Evolutionary conservation across 2,888 invertebrate species (phyloP), one percentile per base, ranked within the genome.

Genomic region (Sarcophaga rosellei): DNA sequence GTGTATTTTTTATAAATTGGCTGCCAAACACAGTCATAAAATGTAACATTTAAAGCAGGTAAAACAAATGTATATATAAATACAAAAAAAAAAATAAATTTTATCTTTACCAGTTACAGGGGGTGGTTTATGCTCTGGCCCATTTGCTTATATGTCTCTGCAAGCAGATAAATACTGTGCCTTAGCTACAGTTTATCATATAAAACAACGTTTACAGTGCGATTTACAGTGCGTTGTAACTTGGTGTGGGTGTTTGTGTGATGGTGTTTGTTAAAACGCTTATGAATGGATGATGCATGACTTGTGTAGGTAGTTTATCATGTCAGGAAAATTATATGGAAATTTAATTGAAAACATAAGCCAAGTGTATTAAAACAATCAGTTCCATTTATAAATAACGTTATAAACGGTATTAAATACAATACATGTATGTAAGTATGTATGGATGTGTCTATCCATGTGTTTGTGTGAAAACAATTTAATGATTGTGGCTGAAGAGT

Each of bases 301-400:
- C 88, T 87, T 87, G 83, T 89, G 88, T 84, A 90, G 91, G 90
- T 91, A 90, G 91, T 91, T 90, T 91, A 90, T 91, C 91, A 91
- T 90, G 90, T 91, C 91, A 91, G 91, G 89, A 91, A 91, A 91
- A 91, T 90, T 91, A 90, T 91, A 91, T 91, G 91, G 90, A 91
- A 91, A 90, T 91, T 91, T 91, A 91, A 91, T 91, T 91, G 92
- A 91, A 91, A 91, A 91, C 89, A 91, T 91, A 91, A 91, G 90
- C 91, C 91, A 91, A 91, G 65, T 81, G 90, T 90, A 84, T 81
- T 84, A 78, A 86, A 84, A 81, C 81, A 84, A 86, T 83, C 86
- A 86, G 77, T 83, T 83, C 23, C 66, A 76, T 35, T 35, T 77
- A 83, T 69, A 77, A 80, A 81, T 78, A 84, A 70, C 65, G 45